Base-by-base conservation (phyloP, 2,797 vertebrate genomes). In the Psittacula echo region DNA sequence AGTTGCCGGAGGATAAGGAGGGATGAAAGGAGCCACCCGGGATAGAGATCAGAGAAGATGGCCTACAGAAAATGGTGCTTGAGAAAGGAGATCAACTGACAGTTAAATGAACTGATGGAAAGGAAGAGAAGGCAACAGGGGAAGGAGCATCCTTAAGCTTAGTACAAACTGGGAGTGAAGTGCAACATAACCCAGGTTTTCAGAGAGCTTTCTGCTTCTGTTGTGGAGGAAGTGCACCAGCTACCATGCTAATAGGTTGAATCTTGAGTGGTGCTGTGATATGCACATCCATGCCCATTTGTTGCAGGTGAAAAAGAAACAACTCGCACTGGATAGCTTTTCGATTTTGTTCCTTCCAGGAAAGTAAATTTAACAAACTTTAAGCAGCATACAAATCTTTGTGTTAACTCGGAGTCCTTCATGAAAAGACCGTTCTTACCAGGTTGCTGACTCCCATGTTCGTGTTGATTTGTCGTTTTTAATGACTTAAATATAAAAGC, bases 261-360 rank as follows among this genome's bases (percentile, higher is more conserved):
- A 41, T 44, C 30, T 67, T 34, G 61, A 68, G 65, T 7, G 71
- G 48, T 65, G 18, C 60, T 12, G 27, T 39, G 34, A 2, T 76
- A 1, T 70, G n/a, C n/a, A 5, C 8, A 12, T 58, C 60, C 0
- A 0, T 67, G 32, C 29, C 41, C 11, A 1, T 51, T 72, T 1
- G 0, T 42, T 56, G 64, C 61, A 51, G 20, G 11, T 67, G 32
- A 41, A 27, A n/a, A 82, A 45, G 60, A 42, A 90, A 9, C 14
- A 37, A 2, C n/a, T 79, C 2, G 0, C 7, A 4, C 23, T 48
- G 34, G 7, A 5, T 48, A 67, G 26, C 9, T n/a, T 68, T 83
- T 79, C 64, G 8, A 27, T 68, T 72, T 65, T 3, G 0, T 45
- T 85, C 18, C 42, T 58, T 89, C 68, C 48, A 53, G 58, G 21